These are phyloP conservation scores for Aeoliscus strigatus DNA, from an alignment of 2,797 vertebrate species.

Conservation along the genomic window DNA sequence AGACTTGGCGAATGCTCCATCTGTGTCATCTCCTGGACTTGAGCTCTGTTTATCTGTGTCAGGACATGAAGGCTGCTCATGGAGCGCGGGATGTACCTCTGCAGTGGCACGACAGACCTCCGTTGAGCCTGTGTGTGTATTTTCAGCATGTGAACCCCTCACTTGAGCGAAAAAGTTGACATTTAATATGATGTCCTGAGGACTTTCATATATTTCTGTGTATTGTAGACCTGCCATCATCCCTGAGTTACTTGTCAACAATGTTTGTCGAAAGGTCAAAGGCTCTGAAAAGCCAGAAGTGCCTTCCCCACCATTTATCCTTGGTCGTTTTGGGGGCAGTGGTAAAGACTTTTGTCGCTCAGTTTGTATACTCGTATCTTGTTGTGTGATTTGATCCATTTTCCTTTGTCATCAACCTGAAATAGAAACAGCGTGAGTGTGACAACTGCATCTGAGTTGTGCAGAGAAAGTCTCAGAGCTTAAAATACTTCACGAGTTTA, in stretches of 20 bases:
- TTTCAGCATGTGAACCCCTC: constrained; percentile 2
- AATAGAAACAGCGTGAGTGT: constrained; percentile 25
- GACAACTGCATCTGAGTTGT: constrained; percentile 8
- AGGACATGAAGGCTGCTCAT: constrained; percentile 28
- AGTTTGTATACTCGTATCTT: constrained; percentile 7
- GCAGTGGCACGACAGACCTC: constrained; percentile 10
- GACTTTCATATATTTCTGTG: constrained; percentile 1
- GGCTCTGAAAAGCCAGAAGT: constrained; percentile 24
- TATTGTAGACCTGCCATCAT: neutral
- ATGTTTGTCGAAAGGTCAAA: constrained; percentile 22
- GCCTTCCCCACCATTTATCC: constrained; percentile 6
- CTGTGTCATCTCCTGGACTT: constrained; percentile 23
- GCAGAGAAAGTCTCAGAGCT: constrained; percentile 3
- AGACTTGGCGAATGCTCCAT: constrained; percentile 28
- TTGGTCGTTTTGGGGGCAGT: constrained; percentile 40
- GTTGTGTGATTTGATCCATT: constrained; percentile 49
- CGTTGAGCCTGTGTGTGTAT: constrained; percentile 6
- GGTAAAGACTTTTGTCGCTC: constrained; percentile 20
- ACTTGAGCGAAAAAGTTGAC: constrained; percentile 1
- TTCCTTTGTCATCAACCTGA: constrained; percentile 18
- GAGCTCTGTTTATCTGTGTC: constrained; percentile 37
- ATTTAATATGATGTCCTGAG: constrained; percentile 3
- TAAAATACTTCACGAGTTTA: neutral
- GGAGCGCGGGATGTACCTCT: constrained; percentile 19
- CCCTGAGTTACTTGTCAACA: neutral